phyloP scores from a whole-genome alignment of 2,888 invertebrate species.

The Apotomis capreana region DNA sequence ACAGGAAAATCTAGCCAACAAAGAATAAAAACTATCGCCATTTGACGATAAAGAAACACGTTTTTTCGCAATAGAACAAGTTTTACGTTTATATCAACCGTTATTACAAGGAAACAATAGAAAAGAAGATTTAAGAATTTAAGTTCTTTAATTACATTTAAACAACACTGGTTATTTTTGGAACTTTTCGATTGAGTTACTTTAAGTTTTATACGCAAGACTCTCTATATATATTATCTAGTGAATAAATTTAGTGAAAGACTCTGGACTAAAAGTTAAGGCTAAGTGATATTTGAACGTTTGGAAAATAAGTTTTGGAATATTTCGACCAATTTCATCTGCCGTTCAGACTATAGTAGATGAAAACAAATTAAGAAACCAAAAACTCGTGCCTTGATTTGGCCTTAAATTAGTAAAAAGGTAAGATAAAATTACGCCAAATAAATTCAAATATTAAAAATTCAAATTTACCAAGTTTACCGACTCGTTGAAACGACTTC shows the following conservation, averaged over 20 bases:
- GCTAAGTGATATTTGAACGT: slow-evolving; percentile 80
- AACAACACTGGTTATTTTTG: slow-evolving; percentile 84
- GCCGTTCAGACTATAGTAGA: slow-evolving; percentile 72
- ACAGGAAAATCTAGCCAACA: slow-evolving; percentile 72
- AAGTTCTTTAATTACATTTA: slow-evolving; percentile 81
- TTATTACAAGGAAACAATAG: slow-evolving; percentile 83
- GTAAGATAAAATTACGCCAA: slow-evolving; percentile 77
- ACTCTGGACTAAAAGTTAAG: slow-evolving; percentile 78
- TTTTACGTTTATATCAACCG: slow-evolving; percentile 84
- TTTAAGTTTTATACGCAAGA: slow-evolving; percentile 79
- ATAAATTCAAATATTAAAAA: slow-evolving; percentile 66
- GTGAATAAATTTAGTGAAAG: slow-evolving; percentile 77
- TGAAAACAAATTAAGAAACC: slow-evolving; percentile 67
- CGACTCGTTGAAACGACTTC: slow-evolving; percentile 80
- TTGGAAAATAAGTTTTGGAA: slow-evolving; percentile 76
- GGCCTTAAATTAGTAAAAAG: slow-evolving; percentile 83
- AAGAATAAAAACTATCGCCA: slow-evolving; percentile 77
- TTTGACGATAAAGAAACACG: slow-evolving; percentile 84
- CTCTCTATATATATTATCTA: slow-evolving; percentile 78
- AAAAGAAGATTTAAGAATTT: slow-evolving; percentile 81
- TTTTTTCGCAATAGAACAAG: slow-evolving; percentile 85
- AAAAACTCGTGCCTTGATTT: slow-evolving; percentile 82
- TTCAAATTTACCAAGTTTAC: slow-evolving; percentile 79
- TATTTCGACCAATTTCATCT: slow-evolving; percentile 80
- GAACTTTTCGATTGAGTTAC: slow-evolving; percentile 79